Conservation (phyloP, 92 coral and sea anemone species). For the Porites cylindrica region DNA sequence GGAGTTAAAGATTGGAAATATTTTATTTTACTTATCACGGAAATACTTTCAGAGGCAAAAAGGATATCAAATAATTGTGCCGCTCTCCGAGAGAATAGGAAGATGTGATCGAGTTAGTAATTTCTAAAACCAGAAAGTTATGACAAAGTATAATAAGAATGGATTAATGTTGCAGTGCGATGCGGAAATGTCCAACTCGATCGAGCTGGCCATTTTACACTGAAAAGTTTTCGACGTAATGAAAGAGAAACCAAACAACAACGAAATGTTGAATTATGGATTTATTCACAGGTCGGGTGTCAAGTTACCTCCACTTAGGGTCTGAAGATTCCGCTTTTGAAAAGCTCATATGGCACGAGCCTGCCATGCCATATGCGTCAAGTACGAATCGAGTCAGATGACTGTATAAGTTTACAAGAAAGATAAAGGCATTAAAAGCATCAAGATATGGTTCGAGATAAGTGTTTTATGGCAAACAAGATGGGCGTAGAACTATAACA, state of each 20-base stretch:
- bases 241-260: background rate
- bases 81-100: background rate
- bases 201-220: background rate
- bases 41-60: no score
- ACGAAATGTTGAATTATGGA: slow-evolving; percentile 25
- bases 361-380: slow-evolving; percentile 28
- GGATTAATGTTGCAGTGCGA: background rate
- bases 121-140: background rate
- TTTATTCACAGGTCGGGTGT: slow-evolving; percentile 23
- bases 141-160: background rate
- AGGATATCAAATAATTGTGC: no score
- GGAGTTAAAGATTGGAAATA: no score
- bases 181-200: background rate
- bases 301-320: slow-evolving; percentile 42
- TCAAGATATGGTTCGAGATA: slow-evolving; percentile 36
- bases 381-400: background rate
- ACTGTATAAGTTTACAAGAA: slow-evolving; percentile 11
- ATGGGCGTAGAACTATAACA: slow-evolving; percentile 29
- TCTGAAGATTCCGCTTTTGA: slow-evolving; percentile 18
- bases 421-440: slow-evolving; percentile 36
- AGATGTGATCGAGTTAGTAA: background rate
- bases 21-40: no score
- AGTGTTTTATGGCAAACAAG: slow-evolving; percentile 8
- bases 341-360: slow-evolving; percentile 25
- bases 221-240: background rate